These are phyloP conservation scores for Spodoptera picta DNA, from an alignment of 2,888 invertebrate species.

Conservation along the genomic window DNA sequence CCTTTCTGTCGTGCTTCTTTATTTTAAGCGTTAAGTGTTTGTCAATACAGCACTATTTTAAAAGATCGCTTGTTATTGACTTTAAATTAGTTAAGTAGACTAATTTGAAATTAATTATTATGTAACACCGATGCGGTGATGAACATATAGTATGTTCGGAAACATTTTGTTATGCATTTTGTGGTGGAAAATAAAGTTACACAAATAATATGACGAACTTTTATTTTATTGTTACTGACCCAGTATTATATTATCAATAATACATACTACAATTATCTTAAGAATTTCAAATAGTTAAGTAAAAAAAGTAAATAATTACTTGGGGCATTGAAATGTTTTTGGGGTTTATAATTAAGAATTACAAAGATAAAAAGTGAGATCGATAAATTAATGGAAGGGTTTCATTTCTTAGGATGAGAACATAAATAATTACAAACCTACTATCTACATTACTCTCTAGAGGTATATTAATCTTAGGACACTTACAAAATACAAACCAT, in stretches of 20 bases:
- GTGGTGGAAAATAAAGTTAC: constrained; percentile 55
- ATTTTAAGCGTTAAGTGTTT: constrained; percentile 17
- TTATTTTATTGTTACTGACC: constrained; percentile 46
- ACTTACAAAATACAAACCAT: constrained; percentile 75
- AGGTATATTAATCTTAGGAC: constrained; percentile 38
- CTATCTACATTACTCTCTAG: constrained; percentile 44
- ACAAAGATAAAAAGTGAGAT: neutral
- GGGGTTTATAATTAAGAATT: constrained; percentile 25
- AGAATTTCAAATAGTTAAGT: constrained; percentile 27
- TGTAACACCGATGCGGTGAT: constrained; percentile 17
- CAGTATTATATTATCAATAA: constrained; percentile 48
- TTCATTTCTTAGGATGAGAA: constrained; percentile 1
- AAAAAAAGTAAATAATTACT: constrained; percentile 28
- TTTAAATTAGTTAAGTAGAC: constrained; percentile 23
- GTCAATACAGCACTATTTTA: constrained; percentile 9
- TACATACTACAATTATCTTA: constrained; percentile 36
- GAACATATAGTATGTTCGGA: constrained; percentile 28
- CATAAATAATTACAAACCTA: constrained; percentile 23
- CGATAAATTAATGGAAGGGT: no score
- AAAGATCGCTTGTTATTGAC: constrained; percentile 15
- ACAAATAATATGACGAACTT: constrained; percentile 43
- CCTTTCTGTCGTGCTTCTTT: neutral
- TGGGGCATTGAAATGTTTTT: constrained; percentile 34
- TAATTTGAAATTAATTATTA: constrained; percentile 28
- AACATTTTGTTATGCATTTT: constrained; percentile 45